Base-by-base conservation (phyloP, 1,140 invertebrate genomes). In the Temnothorax nylanderi region DNA sequence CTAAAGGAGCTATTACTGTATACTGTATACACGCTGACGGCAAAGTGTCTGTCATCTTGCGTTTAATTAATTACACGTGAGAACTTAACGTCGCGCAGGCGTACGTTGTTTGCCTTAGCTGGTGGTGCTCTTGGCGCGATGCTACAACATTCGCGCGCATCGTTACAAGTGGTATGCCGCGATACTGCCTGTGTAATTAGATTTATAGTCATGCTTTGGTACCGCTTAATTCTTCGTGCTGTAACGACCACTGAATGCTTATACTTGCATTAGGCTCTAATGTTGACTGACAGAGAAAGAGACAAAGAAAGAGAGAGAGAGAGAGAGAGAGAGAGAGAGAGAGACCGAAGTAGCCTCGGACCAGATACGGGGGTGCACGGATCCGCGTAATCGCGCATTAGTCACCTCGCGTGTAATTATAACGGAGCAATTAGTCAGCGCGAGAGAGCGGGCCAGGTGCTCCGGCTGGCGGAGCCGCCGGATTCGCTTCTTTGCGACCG, bases 1-100 rank as follows among this genome's bases (percentile, higher is more conserved):
- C 54, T 84, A 60, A 84, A 82, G 80, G 80, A 84, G 80, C 80
- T 84, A 84, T 84, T 84, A 84, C 37, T 58, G 69, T 49, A 60
- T 74, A 60, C 41, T 58, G 21, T 72, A 72, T 60, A 60, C n/a
- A n/a, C 54, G 54, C 26, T 60, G 67, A 82, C 80, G 56, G 54
- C 69, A 13, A 84, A 84, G 80, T 84, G 80, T 84, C 80, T 84
- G 69, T 84, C 80, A 84, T 84, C 80, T 75, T 54, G 80, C 80
- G 69, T 84, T 84, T 84, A 84, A 84, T 84, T 84, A 84, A 84
- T 84, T 84, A 75, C 69, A 84, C 69, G 80, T 56, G 54, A 69
- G 77, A 84, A 84, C 80, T 84, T 84, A 84, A 84, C 69, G 54
- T 84, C 67, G 80, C 80, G 80, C 80, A 58, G 21, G 51, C 80